A percentile compares a stretch with the other conserved stretches of the same genome.
These are phyloP conservation scores for Thysanoteuthis rhombus DNA, from an alignment of 2,888 invertebrate species.

Conservation along the genomic window DNA sequence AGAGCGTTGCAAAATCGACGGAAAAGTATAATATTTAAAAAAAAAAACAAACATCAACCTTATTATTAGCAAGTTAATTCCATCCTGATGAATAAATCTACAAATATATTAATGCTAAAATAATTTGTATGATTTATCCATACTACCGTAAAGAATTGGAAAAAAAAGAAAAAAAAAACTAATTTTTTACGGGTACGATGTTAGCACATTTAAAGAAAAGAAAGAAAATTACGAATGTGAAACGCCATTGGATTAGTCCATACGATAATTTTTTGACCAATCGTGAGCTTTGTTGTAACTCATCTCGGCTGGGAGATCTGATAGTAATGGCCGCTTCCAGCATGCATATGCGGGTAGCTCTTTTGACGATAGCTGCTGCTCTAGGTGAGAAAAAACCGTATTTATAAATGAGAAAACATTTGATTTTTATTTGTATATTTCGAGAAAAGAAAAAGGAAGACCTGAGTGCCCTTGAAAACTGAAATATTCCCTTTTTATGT, in stretches of 20 bases:
- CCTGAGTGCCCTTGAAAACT: too few species aligned
- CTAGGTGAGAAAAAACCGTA: background rate
- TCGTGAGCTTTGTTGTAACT: background rate
- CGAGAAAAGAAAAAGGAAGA: background rate
- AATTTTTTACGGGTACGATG: too few species aligned
- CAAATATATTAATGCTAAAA: too few species aligned
- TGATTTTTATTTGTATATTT: background rate
- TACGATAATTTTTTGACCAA: background rate
- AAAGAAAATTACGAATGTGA: background rate
- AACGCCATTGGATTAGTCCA: background rate
- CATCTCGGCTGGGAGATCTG: background rate
- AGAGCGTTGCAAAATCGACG: too few species aligned
- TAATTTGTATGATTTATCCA: too few species aligned
- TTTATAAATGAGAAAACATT: background rate
- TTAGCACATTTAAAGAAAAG: too few species aligned
- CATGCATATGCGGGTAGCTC: background rate
- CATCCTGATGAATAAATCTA: too few species aligned
- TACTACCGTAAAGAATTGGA: too few species aligned
- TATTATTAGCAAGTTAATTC: too few species aligned
- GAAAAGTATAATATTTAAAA: too few species aligned
- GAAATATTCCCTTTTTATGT: background rate
- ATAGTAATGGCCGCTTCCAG: background rate
- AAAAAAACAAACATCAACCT: too few species aligned
- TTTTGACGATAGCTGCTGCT: background rate
- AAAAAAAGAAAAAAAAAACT: background rate